Evolutionary conservation across 2,888 invertebrate species (phyloP).

Genomic region (Lithodes maja): DNA sequence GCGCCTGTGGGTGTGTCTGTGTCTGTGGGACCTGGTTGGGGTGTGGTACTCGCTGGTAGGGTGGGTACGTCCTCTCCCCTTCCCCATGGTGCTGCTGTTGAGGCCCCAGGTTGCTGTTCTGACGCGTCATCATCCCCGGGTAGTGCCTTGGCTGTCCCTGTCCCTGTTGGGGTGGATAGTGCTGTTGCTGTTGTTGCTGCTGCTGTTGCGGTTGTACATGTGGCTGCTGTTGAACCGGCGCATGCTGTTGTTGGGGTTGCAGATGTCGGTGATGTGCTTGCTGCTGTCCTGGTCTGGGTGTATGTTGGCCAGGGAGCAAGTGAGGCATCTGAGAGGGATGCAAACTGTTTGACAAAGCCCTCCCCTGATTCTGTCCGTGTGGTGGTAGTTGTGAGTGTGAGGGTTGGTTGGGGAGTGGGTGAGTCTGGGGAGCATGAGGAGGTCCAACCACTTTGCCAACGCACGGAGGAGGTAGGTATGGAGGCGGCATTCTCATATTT

Average conservation of each 20-base stretch:
- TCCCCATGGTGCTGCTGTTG: constrained; percentile 54
- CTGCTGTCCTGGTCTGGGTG: constrained; percentile 42
- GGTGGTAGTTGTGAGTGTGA: constrained; percentile 6
- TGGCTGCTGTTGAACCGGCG: not conserved
- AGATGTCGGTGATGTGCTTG: constrained; percentile 32
- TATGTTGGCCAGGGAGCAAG: constrained; percentile 50
- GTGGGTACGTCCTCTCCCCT: constrained; percentile 55
- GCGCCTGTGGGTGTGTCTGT: constrained; percentile 21
- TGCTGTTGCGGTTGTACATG: constrained; percentile 12
- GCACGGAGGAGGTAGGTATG: constrained; percentile 69
- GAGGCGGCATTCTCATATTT: constrained; percentile 63
- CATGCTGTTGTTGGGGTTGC: constrained; percentile 35
- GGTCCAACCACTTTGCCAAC: constrained; percentile 50
- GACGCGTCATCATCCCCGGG: constrained; percentile 68
- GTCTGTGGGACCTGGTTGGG: constrained; percentile 32
- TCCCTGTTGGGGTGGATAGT: constrained; percentile 42
- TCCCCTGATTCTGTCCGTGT: constrained; percentile 31
- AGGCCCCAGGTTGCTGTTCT: constrained; percentile 68
- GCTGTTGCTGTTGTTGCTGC: constrained; percentile 38
- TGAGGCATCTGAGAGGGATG: constrained; percentile 66
- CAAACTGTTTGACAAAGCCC: constrained; percentile 54
- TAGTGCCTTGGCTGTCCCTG: constrained; percentile 28
- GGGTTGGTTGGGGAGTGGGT: constrained; percentile 17
- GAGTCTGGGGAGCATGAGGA: constrained; percentile 28
- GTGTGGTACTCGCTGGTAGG: constrained; percentile 69